A percentile compares a stretch with the other conserved stretches of the same genome.
Evolutionary conservation across 2,797 vertebrate species (phyloP).

Genomic region (Lepus townsendii): DNA sequence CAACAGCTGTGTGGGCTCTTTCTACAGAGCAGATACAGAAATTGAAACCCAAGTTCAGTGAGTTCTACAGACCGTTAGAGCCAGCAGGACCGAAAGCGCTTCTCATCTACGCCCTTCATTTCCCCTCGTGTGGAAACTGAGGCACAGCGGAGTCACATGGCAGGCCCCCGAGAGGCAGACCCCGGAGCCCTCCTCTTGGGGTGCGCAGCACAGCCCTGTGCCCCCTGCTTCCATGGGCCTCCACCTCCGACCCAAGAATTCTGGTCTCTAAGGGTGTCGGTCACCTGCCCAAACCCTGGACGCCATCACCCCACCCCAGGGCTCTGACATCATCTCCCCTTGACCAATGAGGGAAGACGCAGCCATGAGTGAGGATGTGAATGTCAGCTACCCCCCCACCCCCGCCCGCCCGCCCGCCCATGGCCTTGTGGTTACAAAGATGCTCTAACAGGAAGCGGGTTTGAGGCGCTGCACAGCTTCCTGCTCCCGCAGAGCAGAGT

Average conservation of each 20-base stretch:
- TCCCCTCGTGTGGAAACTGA: not conserved
- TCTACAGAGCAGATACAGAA: slow-evolving; percentile 45
- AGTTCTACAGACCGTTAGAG: not conserved
- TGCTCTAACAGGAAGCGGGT: slow-evolving; percentile 88
- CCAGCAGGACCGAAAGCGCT: not conserved
- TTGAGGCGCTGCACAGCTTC: slow-evolving; percentile 85
- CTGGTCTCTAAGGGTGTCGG: slow-evolving; percentile 15
- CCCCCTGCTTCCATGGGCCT: not conserved
- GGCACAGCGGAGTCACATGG: not conserved
- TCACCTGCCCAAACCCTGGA: slow-evolving; percentile 53
- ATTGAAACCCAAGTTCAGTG: not conserved
- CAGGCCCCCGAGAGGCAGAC: not conserved
- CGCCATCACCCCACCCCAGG: slow-evolving; percentile 32
- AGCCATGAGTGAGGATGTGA: slow-evolving; percentile 66
- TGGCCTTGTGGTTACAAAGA: slow-evolving; percentile 86
- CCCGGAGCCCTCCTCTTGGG: not conserved
- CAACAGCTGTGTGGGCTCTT: not conserved
- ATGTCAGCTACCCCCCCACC: slow-evolving; percentile 79
- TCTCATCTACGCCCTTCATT: not conserved
- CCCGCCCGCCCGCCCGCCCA: not conserved
- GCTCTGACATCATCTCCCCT: slow-evolving; percentile 64
- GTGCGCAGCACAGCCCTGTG: not conserved
- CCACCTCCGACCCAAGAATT: not conserved
- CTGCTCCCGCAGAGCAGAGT: slow-evolving; percentile 76
- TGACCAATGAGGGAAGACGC: slow-evolving; percentile 63